Percentiles rank a stretch among this genome's conserved stretches.
phyloP scores from a whole-genome alignment of 2,888 invertebrate species.

The Cryptosula pallasiana region DNA sequence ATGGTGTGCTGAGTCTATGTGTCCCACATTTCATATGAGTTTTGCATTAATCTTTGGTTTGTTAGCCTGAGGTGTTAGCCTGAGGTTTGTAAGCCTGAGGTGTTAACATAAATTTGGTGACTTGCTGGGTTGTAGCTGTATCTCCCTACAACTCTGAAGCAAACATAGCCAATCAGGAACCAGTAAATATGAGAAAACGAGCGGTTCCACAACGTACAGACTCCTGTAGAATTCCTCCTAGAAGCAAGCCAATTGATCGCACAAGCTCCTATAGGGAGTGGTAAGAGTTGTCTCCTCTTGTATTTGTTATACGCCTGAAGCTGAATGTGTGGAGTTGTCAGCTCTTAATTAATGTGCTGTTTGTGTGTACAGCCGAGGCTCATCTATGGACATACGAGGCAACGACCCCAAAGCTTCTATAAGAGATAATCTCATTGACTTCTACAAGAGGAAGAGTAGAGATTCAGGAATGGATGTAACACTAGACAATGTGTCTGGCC shows the following conservation, averaged over 20 bases:
- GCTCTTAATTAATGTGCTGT: too few species aligned
- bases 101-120: too few species aligned
- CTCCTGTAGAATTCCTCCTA: neutral
- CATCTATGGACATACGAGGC: neutral
- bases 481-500: neutral
- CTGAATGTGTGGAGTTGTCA: too few species aligned
- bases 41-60: too few species aligned
- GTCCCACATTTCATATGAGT: too few species aligned
- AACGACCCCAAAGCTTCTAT: neutral
- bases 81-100: too few species aligned
- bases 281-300: too few species aligned
- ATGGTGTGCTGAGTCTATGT: too few species aligned
- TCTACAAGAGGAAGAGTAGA: conserved; percentile 21
- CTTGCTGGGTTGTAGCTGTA: neutral
- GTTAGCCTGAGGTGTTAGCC: too few species aligned
- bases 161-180: neutral
- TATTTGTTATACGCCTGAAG: too few species aligned
- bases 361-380: neutral
- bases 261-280: conserved; percentile 6
- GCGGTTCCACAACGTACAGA: neutral
- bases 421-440: conserved; percentile 20
- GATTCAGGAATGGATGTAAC: conserved; percentile 1
- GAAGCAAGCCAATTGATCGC: neutral
- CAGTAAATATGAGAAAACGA: conserved; percentile 14
- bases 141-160: conserved; percentile 8